A percentile compares a stretch with the other conserved stretches of the same genome.
phyloP scores from a whole-genome alignment of 2,113 vertebrate genomes.

The Arothron firmamentum region DNA sequence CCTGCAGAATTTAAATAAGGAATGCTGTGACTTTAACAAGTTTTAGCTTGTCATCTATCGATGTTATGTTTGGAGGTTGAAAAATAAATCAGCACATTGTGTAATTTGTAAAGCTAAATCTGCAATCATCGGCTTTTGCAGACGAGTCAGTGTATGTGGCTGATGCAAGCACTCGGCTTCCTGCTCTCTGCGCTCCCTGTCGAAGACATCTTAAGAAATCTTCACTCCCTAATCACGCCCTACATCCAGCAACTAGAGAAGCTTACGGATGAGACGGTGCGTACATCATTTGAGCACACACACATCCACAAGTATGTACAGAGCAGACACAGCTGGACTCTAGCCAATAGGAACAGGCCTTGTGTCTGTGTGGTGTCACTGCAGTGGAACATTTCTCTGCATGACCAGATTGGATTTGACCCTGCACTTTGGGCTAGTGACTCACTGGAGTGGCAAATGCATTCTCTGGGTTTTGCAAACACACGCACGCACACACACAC shows the following conservation, averaged over 20 bases:
- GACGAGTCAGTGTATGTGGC: slow-evolving; percentile 99
- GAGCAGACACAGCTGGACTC: slow-evolving; percentile 40
- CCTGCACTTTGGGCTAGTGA: slow-evolving; percentile 57
- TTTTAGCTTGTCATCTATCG: slow-evolving; percentile 9
- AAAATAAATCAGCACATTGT: too few species aligned
- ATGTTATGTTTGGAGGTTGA: not conserved
- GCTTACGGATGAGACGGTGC: slow-evolving; percentile 90
- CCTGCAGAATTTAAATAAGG: slow-evolving; percentile 6
- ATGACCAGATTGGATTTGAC: slow-evolving; percentile 74
- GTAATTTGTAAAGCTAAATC: slow-evolving; percentile 6
- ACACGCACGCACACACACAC: slow-evolving; percentile 5
- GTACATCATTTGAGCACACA: slow-evolving; percentile 16
- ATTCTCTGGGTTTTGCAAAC: slow-evolving; percentile 3
- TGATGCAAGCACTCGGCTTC: slow-evolving; percentile 98
- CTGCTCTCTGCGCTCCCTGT: slow-evolving; percentile 95
- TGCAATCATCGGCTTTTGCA: slow-evolving; percentile 55
- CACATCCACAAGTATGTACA: slow-evolving; percentile 2
- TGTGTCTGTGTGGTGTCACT: slow-evolving; percentile 59
- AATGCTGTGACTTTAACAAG: not conserved
- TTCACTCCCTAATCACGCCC: slow-evolving; percentile 96
- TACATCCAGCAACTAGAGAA: slow-evolving; percentile 99
- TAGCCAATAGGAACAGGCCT: slow-evolving; percentile 57
- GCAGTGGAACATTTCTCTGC: slow-evolving; percentile 73
- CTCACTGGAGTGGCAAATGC: slow-evolving; percentile 35
- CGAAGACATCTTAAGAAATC: slow-evolving; percentile 94